A percentile compares a stretch with the other conserved stretches of the same genome.
These are phyloP conservation scores for Abrostola triplasia DNA, from an alignment of 2,888 invertebrate genomes.

Conservation along the genomic window DNA sequence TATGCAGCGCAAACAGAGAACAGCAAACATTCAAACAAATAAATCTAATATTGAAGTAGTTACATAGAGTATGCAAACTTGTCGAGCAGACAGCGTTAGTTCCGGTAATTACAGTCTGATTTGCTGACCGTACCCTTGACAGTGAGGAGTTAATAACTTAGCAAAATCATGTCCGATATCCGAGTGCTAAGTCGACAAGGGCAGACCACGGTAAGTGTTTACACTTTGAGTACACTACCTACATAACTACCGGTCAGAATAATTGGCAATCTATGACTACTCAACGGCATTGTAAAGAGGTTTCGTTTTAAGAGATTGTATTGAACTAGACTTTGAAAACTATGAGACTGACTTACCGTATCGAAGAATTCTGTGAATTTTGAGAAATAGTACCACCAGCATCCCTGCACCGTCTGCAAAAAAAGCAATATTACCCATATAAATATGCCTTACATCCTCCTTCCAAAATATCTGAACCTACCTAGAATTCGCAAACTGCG, in stretches of 20 bases:
- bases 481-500: not conserved
- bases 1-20: not conserved
- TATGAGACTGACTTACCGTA: slow-evolving; percentile 88
- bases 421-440: slow-evolving; percentile 33
- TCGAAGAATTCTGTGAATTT: slow-evolving; percentile 98
- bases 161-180: slow-evolving; percentile 18
- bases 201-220: slow-evolving; percentile 21
- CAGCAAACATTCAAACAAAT: slow-evolving; percentile 35
- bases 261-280: not conserved
- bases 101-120: slow-evolving; percentile 54
- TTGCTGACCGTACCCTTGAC: slow-evolving; percentile 50
- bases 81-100: slow-evolving; percentile 43
- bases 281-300: not conserved
- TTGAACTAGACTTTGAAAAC: too few species aligned
- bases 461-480: not conserved
- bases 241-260: slow-evolving; percentile 3
- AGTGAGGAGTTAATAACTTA: slow-evolving; percentile 44
- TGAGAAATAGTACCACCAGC: slow-evolving; percentile 98
- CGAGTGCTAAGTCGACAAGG: slow-evolving; percentile 21
- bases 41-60: slow-evolving; percentile 41
- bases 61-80: slow-evolving; percentile 53
- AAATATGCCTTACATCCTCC: not conserved
- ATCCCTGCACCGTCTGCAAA: slow-evolving; percentile 93
- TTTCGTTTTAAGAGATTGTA: too few species aligned
- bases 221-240: slow-evolving; percentile 7